phyloP scores from a whole-genome alignment of 2,888 invertebrate genomes.

The Pristionchus exspectatus region DNA sequence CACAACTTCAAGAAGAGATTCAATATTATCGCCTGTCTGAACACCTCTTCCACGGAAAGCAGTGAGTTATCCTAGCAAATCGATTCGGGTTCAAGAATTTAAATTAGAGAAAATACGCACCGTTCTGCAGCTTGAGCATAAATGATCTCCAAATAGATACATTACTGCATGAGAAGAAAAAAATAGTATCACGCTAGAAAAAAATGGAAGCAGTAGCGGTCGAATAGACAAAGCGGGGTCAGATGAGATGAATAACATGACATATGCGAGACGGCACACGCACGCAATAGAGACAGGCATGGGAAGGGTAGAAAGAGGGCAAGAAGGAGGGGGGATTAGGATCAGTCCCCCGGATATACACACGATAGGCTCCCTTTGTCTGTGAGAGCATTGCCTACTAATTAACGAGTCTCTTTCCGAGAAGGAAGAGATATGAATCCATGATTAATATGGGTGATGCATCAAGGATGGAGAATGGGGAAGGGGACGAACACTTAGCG shows the following conservation, averaged over 20 bases:
- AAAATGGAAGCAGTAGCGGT: neutral
- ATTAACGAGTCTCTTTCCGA: constrained; percentile 1
- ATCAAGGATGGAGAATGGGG: neutral
- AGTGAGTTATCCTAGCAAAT: neutral
- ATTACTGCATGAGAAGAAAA: too few species aligned
- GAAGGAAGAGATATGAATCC: constrained; percentile 14
- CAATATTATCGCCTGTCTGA: constrained; percentile 14
- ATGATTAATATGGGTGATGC: neutral
- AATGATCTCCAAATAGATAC: too few species aligned
- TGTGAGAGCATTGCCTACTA: constrained; percentile 4
- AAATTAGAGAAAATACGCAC: too few species aligned
- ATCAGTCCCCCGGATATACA: constrained; percentile 26
- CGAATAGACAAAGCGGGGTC: constrained; percentile 3
- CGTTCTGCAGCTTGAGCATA: too few species aligned
- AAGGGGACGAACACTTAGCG: neutral
- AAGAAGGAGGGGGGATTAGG: constrained; percentile 10
- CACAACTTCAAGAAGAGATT: constrained; percentile 71
- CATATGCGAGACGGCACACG: neutral
- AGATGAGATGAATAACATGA: neutral
- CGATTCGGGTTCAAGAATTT: too few species aligned
- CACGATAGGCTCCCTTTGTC: neutral
- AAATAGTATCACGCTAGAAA: neutral
- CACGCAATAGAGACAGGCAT: constrained; percentile 10
- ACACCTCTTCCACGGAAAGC: neutral
- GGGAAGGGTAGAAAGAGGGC: neutral